A percentile compares a stretch with the other conserved stretches of the same genome.
These are phyloP conservation scores for Eutolmus rufibarbis DNA, from an alignment of 2,888 invertebrate species.

Conservation along the genomic window DNA sequence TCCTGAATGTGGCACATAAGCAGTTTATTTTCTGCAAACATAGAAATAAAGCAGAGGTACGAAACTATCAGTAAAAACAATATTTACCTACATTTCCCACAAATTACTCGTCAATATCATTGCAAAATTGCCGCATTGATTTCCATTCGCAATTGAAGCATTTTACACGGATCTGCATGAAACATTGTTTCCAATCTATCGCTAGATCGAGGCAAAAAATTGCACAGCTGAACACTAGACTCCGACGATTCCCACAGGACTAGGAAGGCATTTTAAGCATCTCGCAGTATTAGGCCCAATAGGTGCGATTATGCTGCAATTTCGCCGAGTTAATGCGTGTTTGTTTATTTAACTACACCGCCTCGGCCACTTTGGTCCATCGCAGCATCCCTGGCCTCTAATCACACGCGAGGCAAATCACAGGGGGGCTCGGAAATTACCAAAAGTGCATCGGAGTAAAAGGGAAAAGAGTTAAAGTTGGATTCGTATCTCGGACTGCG, in stretches of 20 bases:
- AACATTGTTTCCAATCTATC: background rate
- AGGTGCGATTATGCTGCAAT: background rate
- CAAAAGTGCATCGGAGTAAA: background rate
- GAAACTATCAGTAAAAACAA: background rate
- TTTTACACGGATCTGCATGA: background rate
- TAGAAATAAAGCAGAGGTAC: background rate
- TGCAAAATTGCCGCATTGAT: background rate
- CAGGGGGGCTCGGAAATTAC: background rate
- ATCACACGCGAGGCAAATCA: background rate
- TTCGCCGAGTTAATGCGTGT: background rate
- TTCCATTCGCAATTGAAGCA: background rate
- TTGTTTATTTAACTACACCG: conserved; percentile 3
- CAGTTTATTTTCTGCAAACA: background rate
- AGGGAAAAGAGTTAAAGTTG: background rate
- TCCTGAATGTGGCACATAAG: background rate
- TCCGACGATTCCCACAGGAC: background rate
- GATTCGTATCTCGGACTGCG: background rate
- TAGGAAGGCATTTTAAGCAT: background rate
- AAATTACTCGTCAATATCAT: background rate
- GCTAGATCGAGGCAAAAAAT: background rate
- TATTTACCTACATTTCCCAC: background rate
- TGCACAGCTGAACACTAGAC: background rate
- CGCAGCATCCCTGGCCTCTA: background rate
- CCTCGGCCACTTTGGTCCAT: background rate
- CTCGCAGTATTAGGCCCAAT: background rate